Percentiles rank a stretch among this genome's conserved stretches.
These are phyloP conservation scores for Drosophila miranda DNA, from an alignment of 1,140 invertebrate species.

Conservation along the genomic window DNA sequence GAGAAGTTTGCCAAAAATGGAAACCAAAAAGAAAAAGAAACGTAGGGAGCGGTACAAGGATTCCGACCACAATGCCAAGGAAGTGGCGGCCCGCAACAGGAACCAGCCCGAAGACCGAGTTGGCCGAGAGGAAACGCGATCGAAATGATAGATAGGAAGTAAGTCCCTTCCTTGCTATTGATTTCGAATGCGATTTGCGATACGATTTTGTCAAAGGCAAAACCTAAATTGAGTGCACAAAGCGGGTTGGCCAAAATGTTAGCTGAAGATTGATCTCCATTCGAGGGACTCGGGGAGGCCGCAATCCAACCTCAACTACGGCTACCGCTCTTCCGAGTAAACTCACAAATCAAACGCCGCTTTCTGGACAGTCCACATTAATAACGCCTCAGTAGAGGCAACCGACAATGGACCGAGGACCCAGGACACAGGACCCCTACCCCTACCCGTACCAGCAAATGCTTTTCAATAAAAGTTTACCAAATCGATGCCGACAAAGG, in stretches of 20 bases:
- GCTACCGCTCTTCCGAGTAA: constrained; percentile 21
- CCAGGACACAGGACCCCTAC: background rate
- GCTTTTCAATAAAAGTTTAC: constrained; percentile 73
- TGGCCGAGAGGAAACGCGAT: constrained; percentile 36
- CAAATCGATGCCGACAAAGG: constrained; percentile 59
- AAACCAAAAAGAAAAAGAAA: background rate
- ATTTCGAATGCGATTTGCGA: constrained; percentile 44
- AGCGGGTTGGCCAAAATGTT: constrained; percentile 17
- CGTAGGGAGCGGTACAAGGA: background rate
- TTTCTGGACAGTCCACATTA: constrained; percentile 52
- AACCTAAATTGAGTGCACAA: constrained; percentile 52
- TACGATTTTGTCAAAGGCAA: constrained; percentile 44
- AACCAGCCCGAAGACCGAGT: constrained; percentile 16
- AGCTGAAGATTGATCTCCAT: constrained; percentile 16
- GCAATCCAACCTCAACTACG: constrained; percentile 5
- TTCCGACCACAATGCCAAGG: constrained; percentile 65
- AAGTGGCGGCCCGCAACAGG: constrained; percentile 53
- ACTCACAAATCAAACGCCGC: constrained; percentile 41
- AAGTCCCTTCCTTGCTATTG: background rate
- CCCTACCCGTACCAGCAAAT: constrained; percentile 14
- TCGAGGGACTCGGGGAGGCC: too few relatives aligned
- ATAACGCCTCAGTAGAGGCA: constrained; percentile 65
- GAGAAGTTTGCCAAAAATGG: constrained; percentile 65
- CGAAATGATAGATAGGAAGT: constrained; percentile 38
- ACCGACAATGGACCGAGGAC: constrained; percentile 44